Evolutionary conservation across 2,797 vertebrate genomes (phyloP), one percentile per base, ranked within the genome.

Genomic region (Gallirallus australis): DNA sequence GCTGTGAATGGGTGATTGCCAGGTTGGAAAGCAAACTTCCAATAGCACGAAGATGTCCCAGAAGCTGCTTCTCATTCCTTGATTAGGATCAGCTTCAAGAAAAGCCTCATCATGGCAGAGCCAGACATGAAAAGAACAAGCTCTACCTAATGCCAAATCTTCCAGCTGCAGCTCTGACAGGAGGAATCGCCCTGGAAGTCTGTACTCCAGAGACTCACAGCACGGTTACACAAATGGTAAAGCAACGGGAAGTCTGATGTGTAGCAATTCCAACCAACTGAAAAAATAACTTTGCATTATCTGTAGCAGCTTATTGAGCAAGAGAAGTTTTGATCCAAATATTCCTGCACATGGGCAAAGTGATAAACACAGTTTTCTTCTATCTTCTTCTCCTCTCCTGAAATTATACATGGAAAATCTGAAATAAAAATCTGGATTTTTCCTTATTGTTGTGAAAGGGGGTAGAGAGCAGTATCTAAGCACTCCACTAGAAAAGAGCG

Each of bases 81-180:
- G 78, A 89, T 87, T 71, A 89, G 75, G 64, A 94, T 90, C 73
- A 80, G 64, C 86, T 65, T 93, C 78, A 85, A 91, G 71, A 82
- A 80, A n/a, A 90, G 68, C 78, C 68, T 92, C 40, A 80, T n/a
- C 1, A 1, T 56, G 88, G 82, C 88, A 93, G 68, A 93, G 82
- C 47, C 83, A 93, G 83, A 42, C 12, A 0, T 33, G 78, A 82
- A 73, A 86, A 92, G 89, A 92, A 80, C 40, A 71, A 81, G 64
- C 76, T 82, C 37, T 69, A 40, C 48, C 31, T 61, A 84, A 79
- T 31, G 70, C 84, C 90, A 94, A 82, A 66, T 48, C 69, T 89
- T 94, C 48, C 78, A 94, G 91, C 64, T 89, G 91, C 90, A 91
- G 66, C 82, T 91, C 39, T 93, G 82, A 84, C 93, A 76, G 68